A percentile compares a stretch with the other conserved stretches of the same genome.
phyloP scores from a whole-genome alignment of 2,888 invertebrate genomes.

The Drosophila prolongata region DNA sequence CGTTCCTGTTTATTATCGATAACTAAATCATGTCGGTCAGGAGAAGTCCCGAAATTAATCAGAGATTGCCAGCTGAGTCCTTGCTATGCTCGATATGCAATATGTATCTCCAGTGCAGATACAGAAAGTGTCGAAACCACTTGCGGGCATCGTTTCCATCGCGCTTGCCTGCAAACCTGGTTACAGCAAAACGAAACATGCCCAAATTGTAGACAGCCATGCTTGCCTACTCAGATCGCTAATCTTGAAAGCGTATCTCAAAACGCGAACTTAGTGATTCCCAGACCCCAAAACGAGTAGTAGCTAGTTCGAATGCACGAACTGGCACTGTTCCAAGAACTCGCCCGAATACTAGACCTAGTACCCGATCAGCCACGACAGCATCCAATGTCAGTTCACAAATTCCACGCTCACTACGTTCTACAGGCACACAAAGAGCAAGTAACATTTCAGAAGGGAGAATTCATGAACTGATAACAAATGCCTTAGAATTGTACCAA shows the following conservation, averaged over 20 bases:
- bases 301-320: no score
- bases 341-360: not conserved
- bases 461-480: not conserved
- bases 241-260: not conserved
- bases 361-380: not conserved
- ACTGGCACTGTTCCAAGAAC: no score
- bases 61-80: no score
- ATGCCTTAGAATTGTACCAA: conserved; percentile 1
- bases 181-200: not conserved
- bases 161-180: not conserved
- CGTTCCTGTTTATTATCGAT: no score
- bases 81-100: no score
- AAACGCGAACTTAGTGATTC: no score
- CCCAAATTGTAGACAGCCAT: not conserved
- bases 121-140: no score
- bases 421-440: not conserved
- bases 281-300: no score
- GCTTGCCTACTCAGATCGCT: not conserved
- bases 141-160: not conserved
- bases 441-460: not conserved
- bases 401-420: not conserved
- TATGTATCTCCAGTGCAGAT: no score
- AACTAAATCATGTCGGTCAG: no score
- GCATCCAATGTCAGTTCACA: not conserved
- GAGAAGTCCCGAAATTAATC: no score